phyloP scores from a whole-genome alignment of 2,888 invertebrate genomes.

The Eupithecia dodoneata region DNA sequence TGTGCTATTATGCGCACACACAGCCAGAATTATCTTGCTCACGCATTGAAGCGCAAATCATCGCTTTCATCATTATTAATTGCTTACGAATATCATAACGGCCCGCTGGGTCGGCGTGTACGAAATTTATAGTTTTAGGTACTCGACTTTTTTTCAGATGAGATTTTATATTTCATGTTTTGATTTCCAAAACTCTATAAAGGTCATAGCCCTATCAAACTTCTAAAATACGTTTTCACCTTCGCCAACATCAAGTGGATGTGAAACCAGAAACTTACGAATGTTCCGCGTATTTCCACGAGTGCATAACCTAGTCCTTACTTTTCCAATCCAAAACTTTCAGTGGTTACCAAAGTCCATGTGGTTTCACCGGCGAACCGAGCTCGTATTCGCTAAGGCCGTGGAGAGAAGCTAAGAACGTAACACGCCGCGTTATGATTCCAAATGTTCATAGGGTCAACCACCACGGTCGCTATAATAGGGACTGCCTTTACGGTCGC shows the following conservation, averaged over 20 bases:
- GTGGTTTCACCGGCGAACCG: conserved; percentile 18
- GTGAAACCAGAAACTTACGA: conserved; percentile 2
- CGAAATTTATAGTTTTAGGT: conserved; percentile 26
- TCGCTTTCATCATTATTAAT: conserved; percentile 56
- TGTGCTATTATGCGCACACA: conserved; percentile 33
- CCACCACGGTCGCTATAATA: neutral
- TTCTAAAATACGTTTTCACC: neutral
- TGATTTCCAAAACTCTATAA: neutral
- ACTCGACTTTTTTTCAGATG: conserved; percentile 12
- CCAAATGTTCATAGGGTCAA: neutral
- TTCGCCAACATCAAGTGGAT: neutral
- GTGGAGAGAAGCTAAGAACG: neutral
- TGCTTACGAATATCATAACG: conserved; percentile 57
- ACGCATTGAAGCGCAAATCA: conserved; percentile 49
- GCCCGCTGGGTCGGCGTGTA: conserved; percentile 33
- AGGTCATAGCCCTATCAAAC: neutral
- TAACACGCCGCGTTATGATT: neutral
- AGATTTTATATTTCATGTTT: neutral
- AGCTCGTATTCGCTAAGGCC: neutral
- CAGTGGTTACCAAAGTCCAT: conserved; percentile 17
- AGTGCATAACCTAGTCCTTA: conserved; percentile 6
- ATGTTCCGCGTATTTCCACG: conserved; percentile 5
- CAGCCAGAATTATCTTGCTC: conserved; percentile 44
- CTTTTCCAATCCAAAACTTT: conserved; percentile 30
- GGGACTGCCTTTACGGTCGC: neutral